Evolutionary conservation across 2,797 vertebrate species (phyloP).

Genomic region (Stomatorhinus walkeri): DNA sequence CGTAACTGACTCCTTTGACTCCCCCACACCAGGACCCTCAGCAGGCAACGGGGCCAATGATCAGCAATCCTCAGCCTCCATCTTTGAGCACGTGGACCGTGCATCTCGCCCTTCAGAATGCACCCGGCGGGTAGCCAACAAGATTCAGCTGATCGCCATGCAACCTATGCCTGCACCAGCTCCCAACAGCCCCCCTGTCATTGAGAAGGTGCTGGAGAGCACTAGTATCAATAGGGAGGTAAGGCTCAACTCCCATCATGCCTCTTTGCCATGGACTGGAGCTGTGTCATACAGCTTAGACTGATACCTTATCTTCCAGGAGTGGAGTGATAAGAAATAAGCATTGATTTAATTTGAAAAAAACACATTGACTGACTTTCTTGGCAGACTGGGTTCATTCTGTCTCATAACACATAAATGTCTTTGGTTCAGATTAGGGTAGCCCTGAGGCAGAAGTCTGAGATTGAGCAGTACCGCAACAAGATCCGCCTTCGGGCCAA

Average conservation of each 20-base stretch:
- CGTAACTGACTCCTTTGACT: not conserved
- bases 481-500: constrained; percentile 92
- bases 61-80: constrained; percentile 85
- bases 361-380: not conserved
- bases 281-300: not conserved
- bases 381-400: not conserved
- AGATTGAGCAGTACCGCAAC: constrained; percentile 94
- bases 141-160: constrained; percentile 95
- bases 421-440: constrained; percentile 75
- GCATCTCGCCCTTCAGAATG: constrained; percentile 81
- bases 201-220: constrained; percentile 71
- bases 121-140: constrained; percentile 74
- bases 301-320: not conserved
- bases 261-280: not conserved
- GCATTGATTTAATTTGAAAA: not conserved
- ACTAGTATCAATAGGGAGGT: constrained; percentile 89
- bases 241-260: constrained; percentile 8
- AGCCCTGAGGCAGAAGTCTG: constrained; percentile 88
- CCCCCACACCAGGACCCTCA: constrained; percentile 56
- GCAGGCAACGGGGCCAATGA: constrained; percentile 69
- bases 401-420: not conserved
- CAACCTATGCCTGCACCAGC: constrained; percentile 80
- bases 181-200: constrained; percentile 64
- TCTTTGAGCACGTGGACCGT: constrained; percentile 92
- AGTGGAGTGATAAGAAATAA: not conserved